Percentiles rank a stretch among this genome's conserved stretches.
These are phyloP conservation scores for Apodemus agrarius DNA, from an alignment of 2,797 vertebrate species.

Conservation along the genomic window DNA sequence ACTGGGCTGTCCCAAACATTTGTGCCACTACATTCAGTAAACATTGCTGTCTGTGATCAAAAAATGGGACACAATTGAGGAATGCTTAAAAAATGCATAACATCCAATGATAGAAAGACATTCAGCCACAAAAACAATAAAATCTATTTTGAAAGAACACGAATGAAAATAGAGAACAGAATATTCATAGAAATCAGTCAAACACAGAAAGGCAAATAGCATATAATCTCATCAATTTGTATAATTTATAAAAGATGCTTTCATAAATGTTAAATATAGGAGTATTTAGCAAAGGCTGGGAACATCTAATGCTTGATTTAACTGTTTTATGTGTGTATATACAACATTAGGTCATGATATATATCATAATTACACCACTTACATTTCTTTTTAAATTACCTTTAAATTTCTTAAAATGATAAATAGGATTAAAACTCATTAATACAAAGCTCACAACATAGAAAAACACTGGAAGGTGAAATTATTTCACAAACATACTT, in stretches of 20 bases:
- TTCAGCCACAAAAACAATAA: not conserved
- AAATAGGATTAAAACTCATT: not conserved
- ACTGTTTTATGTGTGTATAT: not conserved
- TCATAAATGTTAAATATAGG: not conserved
- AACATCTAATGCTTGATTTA: not conserved
- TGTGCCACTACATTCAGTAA: not conserved
- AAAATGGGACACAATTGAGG: not conserved
- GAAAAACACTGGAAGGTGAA: not conserved
- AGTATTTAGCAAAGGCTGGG: not conserved
- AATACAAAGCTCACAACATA: not conserved
- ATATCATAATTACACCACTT: not conserved
- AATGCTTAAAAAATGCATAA: not conserved
- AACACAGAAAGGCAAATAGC: not conserved
- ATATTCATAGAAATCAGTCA: not conserved
- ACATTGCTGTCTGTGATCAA: too few species aligned
- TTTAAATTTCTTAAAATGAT: not conserved
- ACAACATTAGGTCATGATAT: not conserved
- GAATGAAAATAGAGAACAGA: not conserved
- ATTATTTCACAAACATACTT: conserved; percentile 7
- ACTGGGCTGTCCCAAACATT: not conserved
- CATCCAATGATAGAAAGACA: not conserved
- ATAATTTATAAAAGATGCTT: not conserved
- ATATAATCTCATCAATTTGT: not conserved
- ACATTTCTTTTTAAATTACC: not conserved
- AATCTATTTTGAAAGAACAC: not conserved